Evolutionary conservation across 1,140 invertebrate species (phyloP), one percentile per base, ranked within the genome.

Genomic region (Drosophila funebris): DNA sequence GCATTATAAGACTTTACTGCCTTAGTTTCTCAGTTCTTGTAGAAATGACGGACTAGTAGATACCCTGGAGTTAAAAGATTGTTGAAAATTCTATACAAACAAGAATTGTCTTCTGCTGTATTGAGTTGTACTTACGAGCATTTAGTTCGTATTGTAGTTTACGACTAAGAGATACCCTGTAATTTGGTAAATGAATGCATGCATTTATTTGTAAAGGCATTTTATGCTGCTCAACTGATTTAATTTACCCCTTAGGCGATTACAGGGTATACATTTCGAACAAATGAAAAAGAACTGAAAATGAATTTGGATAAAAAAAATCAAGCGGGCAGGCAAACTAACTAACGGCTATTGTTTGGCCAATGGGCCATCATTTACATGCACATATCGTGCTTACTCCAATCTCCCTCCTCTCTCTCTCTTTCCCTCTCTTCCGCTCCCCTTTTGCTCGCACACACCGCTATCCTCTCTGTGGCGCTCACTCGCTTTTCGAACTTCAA

Each of bases 281-380:
- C 2, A 0, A 5, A 8, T 31, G 9, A 52, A 41, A 54, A 31
- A 20, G 29, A 20, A 36, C 27, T 2, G 41, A 43, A 41, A 69
- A 44, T 31, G 8, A 29, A 68, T 71, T 71, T 58, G 56, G 46
- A 27, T 43, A 22, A 75, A 77, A 73, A 74, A 78, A 73, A 27
- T 22, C 20, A 56, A 48, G 20, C 37, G 20, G 37, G 27, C 70
- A 39, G 53, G 70, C 82, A 87, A 87, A 82, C 82, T 87, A 87
- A 87, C 82, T 88, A 87, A 73, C 71, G 67, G 60, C 78, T 71
- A 87, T 87, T 87, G 82, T 87, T 85, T 73, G 75, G 54, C 67
- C 61, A 69, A 63, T 52, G 54, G 53, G 57, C n/a, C 71, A 54
- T 62, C 71, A 83, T 76, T 83, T 76, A 80, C 81, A 84, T 79